Percentiles rank a stretch among this genome's conserved stretches.
These are phyloP conservation scores for Psilanteris sp. DNA, from an alignment of 1,140 invertebrate species.

Conservation along the genomic window DNA sequence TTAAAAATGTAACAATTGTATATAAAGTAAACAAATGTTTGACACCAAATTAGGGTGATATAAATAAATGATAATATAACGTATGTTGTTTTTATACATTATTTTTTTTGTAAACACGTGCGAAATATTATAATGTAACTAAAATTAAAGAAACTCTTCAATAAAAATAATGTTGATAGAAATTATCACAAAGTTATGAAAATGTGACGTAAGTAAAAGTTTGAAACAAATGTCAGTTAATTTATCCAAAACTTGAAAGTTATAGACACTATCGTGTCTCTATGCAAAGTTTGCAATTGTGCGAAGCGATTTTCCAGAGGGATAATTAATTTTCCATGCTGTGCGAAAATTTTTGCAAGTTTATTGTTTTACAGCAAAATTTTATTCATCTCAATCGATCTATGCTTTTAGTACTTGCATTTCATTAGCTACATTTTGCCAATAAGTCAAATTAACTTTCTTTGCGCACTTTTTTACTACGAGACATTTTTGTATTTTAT, in stretches of 20 bases:
- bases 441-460: slow-evolving; percentile 29
- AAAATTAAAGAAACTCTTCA: too few species aligned
- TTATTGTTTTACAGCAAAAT: slow-evolving; percentile 39
- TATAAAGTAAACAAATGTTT: too few species aligned
- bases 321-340: slow-evolving; percentile 43
- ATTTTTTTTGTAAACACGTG: too few species aligned
- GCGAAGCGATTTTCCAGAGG: slow-evolving; percentile 36
- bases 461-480: slow-evolving; percentile 1
- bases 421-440: slow-evolving; percentile 18
- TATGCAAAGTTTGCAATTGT: slow-evolving; percentile 52
- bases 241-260: slow-evolving; percentile 37
- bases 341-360: slow-evolving; percentile 36
- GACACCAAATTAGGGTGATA: too few species aligned
- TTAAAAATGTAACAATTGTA: too few species aligned
- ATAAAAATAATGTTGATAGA: too few species aligned
- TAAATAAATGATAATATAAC: too few species aligned
- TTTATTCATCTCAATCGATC: slow-evolving; percentile 24
- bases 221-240: slow-evolving; percentile 54
- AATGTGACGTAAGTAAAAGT: slow-evolving; percentile 36
- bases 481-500: slow-evolving; percentile 30
- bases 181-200: slow-evolving; percentile 35
- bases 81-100: too few species aligned
- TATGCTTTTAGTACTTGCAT: slow-evolving; percentile 28
- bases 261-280: slow-evolving; percentile 32
- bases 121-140: too few species aligned